Evolutionary conservation across 53 echinoderm and acorn worm species (phyloP), one percentile per base, ranked within the genome.

Genomic region (Antedon mediterranea): DNA sequence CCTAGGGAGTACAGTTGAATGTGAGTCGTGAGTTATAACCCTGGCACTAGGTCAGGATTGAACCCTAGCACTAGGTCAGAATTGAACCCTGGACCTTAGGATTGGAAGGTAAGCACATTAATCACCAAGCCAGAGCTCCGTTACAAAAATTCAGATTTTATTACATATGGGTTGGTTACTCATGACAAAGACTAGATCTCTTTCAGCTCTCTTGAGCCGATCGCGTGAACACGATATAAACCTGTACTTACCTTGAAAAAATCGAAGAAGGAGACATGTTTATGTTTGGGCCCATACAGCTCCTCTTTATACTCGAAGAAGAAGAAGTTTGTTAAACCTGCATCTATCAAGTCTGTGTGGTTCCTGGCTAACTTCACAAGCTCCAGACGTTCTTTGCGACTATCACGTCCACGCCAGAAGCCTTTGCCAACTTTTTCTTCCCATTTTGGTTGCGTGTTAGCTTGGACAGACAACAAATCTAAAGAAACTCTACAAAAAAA

Each of bases 181-280:
- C n/a, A n/a, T n/a, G n/a, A n/a, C n/a, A n/a, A n/a, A n/a, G n/a
- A n/a, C n/a, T n/a, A n/a, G n/a, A n/a, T n/a, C n/a, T n/a, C n/a
- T n/a, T n/a, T n/a, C n/a, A n/a, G n/a, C n/a, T n/a, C n/a, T n/a
- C n/a, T n/a, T n/a, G n/a, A n/a, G n/a, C n/a, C n/a, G n/a, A n/a
- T n/a, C n/a, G n/a, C n/a, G n/a, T n/a, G n/a, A n/a, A n/a, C n/a
- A n/a, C n/a, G n/a, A n/a, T n/a, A n/a, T n/a, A n/a, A n/a, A n/a
- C n/a, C n/a, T n/a, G n/a, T n/a, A n/a, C 85, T 72, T 77, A 97
- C 98, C 79, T 97, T 97, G 75, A 97, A 97, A 77, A 97, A 93
- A 74, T 93, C 98, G 84, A 86, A 97, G 88, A 97, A 93, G 57
- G 97, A 97, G 8, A 97, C 80, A 43, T 97, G 98, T 71, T 89